Percentiles rank a stretch among this genome's conserved stretches.
Evolutionary conservation across 2,113 vertebrate genomes (phyloP).

Genomic region (Chionis minor): DNA sequence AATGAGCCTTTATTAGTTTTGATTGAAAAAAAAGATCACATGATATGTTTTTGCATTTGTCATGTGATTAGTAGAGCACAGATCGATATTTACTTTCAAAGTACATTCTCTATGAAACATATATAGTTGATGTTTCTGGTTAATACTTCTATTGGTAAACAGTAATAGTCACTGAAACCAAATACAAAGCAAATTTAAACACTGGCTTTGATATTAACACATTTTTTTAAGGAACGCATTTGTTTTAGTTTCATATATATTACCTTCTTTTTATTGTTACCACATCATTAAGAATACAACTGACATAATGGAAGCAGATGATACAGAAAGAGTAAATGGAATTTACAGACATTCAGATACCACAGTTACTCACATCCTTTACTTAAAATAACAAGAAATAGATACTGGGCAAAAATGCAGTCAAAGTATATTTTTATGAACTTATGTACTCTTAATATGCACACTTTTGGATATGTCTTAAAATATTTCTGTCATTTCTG

Average conservation of each 20-base stretch:
- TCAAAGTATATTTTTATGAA: background rate
- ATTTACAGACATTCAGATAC: background rate
- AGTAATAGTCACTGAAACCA: background rate
- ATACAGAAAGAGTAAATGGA: background rate
- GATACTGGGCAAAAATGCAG: background rate
- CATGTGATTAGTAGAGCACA: background rate
- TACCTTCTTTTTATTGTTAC: background rate
- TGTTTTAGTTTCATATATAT: background rate
- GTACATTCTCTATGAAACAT: background rate
- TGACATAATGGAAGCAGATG: background rate
- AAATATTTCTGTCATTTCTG: background rate
- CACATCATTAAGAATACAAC: background rate
- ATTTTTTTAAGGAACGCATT: background rate
- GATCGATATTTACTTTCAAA: background rate
- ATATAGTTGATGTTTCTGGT: background rate
- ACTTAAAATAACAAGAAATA: background rate
- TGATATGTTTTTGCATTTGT: background rate
- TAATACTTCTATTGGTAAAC: background rate
- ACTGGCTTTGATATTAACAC: background rate
- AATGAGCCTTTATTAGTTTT: background rate
- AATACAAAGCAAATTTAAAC: background rate
- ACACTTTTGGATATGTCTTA: background rate
- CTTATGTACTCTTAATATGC: background rate
- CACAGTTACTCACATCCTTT: background rate
- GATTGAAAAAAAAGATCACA: background rate